Conservation (phyloP, 2,113 vertebrate genomes). For the Gnathonemus longibarbis region DNA sequence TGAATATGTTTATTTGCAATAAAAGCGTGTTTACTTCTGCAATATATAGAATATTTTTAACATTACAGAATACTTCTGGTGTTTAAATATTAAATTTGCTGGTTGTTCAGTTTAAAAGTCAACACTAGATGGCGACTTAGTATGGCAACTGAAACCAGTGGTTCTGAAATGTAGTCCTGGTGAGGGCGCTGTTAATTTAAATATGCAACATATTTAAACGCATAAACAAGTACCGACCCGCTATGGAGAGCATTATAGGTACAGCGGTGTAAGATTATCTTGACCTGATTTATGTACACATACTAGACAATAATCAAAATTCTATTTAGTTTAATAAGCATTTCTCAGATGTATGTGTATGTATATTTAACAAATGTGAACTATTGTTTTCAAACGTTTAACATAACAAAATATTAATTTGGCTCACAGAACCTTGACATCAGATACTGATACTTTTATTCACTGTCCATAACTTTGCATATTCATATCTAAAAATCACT, state of each 20-base stretch:
- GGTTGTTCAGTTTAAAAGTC: neutral
- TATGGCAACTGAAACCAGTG: neutral
- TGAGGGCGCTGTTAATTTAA: neutral
- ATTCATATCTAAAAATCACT: neutral
- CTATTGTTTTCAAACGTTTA: neutral
- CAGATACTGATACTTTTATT: neutral
- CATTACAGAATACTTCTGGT: neutral
- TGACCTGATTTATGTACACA: neutral
- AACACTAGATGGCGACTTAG: constrained; percentile 15
- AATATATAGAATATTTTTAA: neutral
- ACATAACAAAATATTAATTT: neutral
- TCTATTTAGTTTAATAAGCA: neutral
- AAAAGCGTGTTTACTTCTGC: neutral
- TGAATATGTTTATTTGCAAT: neutral
- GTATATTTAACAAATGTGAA: neutral
- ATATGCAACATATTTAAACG: neutral
- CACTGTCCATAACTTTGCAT: neutral
- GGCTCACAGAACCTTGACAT: neutral
- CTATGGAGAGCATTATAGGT: neutral
- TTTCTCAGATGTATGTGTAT: neutral
- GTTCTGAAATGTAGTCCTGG: neutral
- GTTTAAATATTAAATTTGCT: neutral
- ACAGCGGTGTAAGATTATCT: neutral
- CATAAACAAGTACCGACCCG: neutral
- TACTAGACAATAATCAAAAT: neutral